Percentiles rank a stretch among this genome's conserved stretches.
Conservation (phyloP, 2,113 vertebrate genomes). For the Mirza zaza region DNA sequence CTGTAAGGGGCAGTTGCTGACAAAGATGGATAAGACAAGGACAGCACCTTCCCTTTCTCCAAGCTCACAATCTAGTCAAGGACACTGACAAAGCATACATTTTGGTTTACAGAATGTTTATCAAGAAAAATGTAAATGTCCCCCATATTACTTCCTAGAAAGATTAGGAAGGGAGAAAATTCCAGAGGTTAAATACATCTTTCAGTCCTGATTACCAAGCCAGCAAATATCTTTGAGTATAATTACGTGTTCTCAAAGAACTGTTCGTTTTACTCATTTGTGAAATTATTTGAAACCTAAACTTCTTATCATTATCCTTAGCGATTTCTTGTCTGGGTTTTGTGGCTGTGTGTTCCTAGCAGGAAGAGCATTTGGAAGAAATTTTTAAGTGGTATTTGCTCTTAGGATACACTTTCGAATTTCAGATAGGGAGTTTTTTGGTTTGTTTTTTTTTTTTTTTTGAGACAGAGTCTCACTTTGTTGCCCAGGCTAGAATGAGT, state of each 20-base stretch:
- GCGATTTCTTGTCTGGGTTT: background rate
- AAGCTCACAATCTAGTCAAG: background rate
- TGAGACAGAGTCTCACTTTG: too few species aligned
- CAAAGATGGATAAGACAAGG: background rate
- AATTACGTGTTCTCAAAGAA: background rate
- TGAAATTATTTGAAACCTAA: background rate
- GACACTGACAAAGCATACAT: background rate
- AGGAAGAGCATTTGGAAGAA: background rate
- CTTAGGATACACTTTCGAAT: background rate
- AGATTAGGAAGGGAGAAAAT: background rate
- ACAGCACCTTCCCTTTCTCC: background rate
- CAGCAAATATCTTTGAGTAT: background rate
- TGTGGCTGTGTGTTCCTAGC: background rate
- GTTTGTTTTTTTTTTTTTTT: too few species aligned
- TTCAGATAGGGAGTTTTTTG: background rate
- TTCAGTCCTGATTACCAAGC: background rate
- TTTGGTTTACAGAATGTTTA: background rate
- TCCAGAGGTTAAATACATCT: background rate
- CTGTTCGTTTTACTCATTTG: background rate
- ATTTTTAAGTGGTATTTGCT: background rate
- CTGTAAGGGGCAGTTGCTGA: background rate
- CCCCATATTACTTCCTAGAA: background rate
- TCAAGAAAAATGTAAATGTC: background rate
- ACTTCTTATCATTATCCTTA: background rate
- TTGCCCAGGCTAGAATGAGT: too few species aligned